A percentile compares a stretch with the other conserved stretches of the same genome.
Evolutionary conservation across 1,140 invertebrate species (phyloP).

Genomic region (Sarcophaga bullata): DNA sequence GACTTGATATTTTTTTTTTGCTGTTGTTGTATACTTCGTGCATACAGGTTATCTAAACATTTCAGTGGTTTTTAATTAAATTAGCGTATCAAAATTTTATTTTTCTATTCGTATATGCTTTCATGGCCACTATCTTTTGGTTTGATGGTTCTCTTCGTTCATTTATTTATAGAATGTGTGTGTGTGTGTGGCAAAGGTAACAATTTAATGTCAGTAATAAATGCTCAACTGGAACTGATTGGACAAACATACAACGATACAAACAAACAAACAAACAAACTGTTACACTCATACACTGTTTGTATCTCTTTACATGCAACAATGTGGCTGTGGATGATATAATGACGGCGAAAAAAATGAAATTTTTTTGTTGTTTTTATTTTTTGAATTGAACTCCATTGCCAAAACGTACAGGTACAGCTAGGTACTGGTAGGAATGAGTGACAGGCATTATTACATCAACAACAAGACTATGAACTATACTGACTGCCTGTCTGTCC

Average conservation of each 20-base stretch:
- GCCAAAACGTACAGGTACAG: neutral
- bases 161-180: neutral
- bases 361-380: too few relatives aligned
- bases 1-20: too few relatives aligned
- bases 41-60: conserved; percentile 8
- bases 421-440: neutral
- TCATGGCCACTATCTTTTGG: neutral
- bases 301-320: neutral
- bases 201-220: conserved; percentile 32
- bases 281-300: neutral
- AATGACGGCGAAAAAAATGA: neutral
- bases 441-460: neutral
- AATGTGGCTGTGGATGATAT: neutral
- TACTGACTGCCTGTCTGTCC: too few relatives aligned
- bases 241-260: neutral
- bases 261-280: neutral
- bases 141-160: neutral
- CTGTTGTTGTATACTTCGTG: too few relatives aligned
- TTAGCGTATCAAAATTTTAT: conserved; percentile 5
- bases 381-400: too few relatives aligned
- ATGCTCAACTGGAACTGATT: neutral
- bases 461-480: neutral
- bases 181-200: neutral
- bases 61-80: conserved; percentile 32
- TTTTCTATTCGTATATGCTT: neutral